These are phyloP conservation scores for Bufo bufo DNA, from an alignment of 2,113 vertebrate genomes.

Conservation along the genomic window DNA sequence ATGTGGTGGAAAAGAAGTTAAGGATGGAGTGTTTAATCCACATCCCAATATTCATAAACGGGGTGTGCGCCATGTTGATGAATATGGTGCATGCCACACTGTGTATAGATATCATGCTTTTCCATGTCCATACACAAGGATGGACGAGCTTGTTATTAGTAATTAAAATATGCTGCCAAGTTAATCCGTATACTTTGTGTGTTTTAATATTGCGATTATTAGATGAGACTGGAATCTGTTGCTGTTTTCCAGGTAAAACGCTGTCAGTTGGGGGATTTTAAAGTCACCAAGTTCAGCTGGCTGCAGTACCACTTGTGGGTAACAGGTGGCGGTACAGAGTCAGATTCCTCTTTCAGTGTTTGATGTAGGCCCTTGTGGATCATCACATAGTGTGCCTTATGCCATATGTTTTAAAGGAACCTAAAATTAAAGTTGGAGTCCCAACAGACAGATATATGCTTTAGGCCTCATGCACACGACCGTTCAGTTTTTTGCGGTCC, in stretches of 20 bases:
- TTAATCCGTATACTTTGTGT: not conserved
- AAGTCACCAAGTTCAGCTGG: not conserved
- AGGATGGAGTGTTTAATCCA: not conserved
- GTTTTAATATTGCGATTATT: not conserved
- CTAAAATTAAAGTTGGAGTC: no score
- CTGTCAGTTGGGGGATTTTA: not conserved
- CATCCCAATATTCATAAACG: not conserved
- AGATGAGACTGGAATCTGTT: not conserved
- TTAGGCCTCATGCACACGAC: no score
- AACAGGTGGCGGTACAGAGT: constrained; percentile 20
- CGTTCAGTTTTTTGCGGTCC: no score
- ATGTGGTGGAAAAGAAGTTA: no score
- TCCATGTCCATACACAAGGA: no score
- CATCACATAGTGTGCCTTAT: not conserved
- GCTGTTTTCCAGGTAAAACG: not conserved
- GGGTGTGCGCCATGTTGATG: not conserved
- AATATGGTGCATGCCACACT: not conserved
- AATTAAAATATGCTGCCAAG: not conserved
- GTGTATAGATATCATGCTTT: not conserved
- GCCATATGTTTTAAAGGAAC: not conserved
- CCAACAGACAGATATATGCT: no score
- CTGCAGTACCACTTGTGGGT: not conserved
- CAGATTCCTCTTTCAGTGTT: not conserved
- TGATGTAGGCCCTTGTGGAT: not conserved
- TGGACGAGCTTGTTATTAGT: no score